These are phyloP conservation scores for Acheta domesticus DNA, from an alignment of 2,888 invertebrate genomes.

Conservation along the genomic window DNA sequence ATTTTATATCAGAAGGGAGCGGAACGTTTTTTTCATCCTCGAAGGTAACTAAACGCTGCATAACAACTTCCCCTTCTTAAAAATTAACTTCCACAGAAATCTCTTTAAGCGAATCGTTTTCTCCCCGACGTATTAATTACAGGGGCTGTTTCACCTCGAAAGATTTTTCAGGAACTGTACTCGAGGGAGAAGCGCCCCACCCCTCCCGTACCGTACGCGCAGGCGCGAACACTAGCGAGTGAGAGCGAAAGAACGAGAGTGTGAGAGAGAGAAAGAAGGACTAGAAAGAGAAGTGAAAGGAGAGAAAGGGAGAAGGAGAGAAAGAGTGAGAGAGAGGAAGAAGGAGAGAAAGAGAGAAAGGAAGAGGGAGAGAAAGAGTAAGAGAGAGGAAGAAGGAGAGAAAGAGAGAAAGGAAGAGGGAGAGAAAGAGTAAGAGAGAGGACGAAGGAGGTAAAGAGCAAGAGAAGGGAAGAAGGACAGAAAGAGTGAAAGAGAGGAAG, in stretches of 20 bases:
- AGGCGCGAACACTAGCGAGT: no score
- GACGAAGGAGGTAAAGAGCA: no score
- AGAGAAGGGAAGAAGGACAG: no score
- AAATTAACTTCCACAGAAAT: not conserved
- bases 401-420: not conserved
- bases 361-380: not conserved
- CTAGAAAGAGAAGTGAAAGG: no score
- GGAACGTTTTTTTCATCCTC: not conserved
- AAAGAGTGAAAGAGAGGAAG: no score
- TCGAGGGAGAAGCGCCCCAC: no score
- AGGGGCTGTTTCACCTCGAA: not conserved
- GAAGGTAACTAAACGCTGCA: not conserved
- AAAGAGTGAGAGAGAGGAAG: no score
- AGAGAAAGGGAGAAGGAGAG: no score
- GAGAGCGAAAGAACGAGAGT: not conserved
- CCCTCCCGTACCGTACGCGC: no score
- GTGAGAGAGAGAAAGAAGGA: not conserved
- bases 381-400: not conserved
- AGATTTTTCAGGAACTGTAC: not conserved
- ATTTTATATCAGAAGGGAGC: not conserved
- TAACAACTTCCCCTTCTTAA: slow-evolving; percentile 18
- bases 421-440: no score
- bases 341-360: not conserved
- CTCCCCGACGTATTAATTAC: not conserved
- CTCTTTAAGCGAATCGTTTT: not conserved